These are phyloP conservation scores for Zaprionus lineosus DNA, from an alignment of 2,888 invertebrate species.

Conservation along the genomic window DNA sequence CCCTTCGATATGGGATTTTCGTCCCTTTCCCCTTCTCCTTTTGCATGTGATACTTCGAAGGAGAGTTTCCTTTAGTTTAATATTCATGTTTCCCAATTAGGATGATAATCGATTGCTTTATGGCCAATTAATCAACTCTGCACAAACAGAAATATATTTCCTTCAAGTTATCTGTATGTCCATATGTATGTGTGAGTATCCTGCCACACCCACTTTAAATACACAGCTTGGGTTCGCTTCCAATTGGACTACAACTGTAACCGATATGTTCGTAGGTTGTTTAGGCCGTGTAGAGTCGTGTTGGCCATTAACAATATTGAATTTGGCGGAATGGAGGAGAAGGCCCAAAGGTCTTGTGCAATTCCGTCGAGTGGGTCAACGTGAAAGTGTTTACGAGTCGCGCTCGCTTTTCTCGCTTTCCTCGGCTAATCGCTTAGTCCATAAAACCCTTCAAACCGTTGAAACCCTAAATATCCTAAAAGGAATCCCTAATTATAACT, in stretches of 20 bases:
- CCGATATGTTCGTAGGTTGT: conserved; percentile 50
- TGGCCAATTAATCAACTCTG: conserved; percentile 65
- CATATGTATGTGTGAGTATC: too few relatives aligned
- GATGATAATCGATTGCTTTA: conserved; percentile 68
- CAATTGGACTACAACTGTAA: conserved; percentile 46
- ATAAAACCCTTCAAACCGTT: conserved; percentile 58
- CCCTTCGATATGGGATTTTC: neutral
- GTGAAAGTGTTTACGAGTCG: conserved; percentile 45
- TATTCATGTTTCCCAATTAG: conserved; percentile 19
- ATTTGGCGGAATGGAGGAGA: conserved; percentile 18
- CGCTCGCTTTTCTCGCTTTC: conserved; percentile 25
- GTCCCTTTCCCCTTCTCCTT: neutral
- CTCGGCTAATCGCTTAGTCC: conserved; percentile 64
- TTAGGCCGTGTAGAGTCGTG: conserved; percentile 42
- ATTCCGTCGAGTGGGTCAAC: conserved; percentile 46
- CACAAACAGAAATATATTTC: conserved; percentile 19
- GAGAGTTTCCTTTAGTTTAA: conserved; percentile 8
- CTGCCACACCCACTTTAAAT: conserved; percentile 40
- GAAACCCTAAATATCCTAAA: too few relatives aligned
- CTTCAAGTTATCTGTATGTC: conserved; percentile 20
- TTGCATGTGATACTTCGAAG: conserved; percentile 9
- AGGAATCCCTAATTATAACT: conserved; percentile 78
- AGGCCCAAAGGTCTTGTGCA: neutral
- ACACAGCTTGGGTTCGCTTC: conserved; percentile 46
- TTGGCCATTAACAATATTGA: conserved; percentile 72